Base-by-base conservation (phyloP, 2,888 invertebrate species). In the Himalopsyche tibetana region DNA sequence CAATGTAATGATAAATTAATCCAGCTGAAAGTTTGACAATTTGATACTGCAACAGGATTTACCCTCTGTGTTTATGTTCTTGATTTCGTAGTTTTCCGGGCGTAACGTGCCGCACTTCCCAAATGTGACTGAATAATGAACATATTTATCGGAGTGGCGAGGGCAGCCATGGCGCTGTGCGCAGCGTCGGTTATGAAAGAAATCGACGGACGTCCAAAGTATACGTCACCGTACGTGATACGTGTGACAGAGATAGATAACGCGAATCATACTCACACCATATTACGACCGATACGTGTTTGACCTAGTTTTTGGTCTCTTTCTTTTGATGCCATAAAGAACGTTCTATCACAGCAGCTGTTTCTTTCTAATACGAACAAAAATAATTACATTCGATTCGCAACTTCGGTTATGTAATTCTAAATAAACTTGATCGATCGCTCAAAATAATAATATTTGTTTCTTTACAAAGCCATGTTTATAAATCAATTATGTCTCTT, bases 231-330 rank as follows among this genome's bases (percentile, higher is more conserved):
- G 6, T 80, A 80, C 40, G 40, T 80, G 11, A 80, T 42, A n/a
- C 4, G 80, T 80, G 9, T n/a, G 80, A 80, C 80, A 0, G 80
- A 80, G 80, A 80, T 12, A 5, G 42, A 80, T 42, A 42, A 40
- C 8, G 8, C 17, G 42, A 36, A 36, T 17, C 38, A 36, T 36
- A 80, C 40, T 42, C 80, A 80, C 80, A 42, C 12, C n/a, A 80
- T 40, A 19, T 40, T 42, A n/a, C 42, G 80, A 28, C 9, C 4
- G 80, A 3, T 80, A 42, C 36, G 80, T 38, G 36, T 80, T 80
- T 80, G 80, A 80, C 80, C 80, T 42, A 80, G 80, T 80, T 80
- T 80, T 80, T 38, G 80, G 38, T 80, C 80, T 80, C 80, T 80
- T 42, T 80, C 80, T 38, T 51, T 80, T 80, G 17, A 40, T 80